Percentiles rank a stretch among this genome's conserved stretches.
Evolutionary conservation across 2,888 invertebrate species (phyloP).

Genomic region (Gastrophysa polygoni): DNA sequence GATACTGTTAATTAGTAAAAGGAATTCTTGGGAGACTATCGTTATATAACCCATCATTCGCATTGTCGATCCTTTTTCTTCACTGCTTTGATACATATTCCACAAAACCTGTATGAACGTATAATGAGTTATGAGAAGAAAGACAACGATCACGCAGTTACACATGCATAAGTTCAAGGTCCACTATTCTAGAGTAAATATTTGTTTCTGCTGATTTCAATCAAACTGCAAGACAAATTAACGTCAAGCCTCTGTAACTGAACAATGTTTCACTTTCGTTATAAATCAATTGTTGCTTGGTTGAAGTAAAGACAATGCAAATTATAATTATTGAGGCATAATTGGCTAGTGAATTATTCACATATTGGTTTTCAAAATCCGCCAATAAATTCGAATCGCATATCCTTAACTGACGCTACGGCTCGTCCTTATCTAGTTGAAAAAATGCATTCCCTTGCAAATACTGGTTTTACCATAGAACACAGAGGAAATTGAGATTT

Average conservation of each 20-base stretch:
- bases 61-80: slow-evolving; percentile 22
- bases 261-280: not conserved
- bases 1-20: not conserved
- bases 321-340: too few species aligned
- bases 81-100: slow-evolving; percentile 18
- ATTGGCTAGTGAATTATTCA: too few species aligned
- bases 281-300: not conserved
- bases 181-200: slow-evolving; percentile 9
- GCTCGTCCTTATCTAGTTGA: too few species aligned
- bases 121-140: slow-evolving; percentile 15
- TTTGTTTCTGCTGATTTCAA: not conserved
- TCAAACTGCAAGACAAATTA: not conserved
- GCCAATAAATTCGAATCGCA: too few species aligned
- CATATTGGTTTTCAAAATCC: too few species aligned
- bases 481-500: too few species aligned
- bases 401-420: too few species aligned
- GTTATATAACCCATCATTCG: slow-evolving; percentile 24
- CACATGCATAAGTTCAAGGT: slow-evolving; percentile 24
- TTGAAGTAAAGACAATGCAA: not conserved
- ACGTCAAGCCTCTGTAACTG: not conserved
- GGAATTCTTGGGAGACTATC: slow-evolving; percentile 10
- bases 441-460: too few species aligned
- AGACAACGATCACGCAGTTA: slow-evolving; percentile 10
- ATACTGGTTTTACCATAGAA: too few species aligned
- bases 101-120: slow-evolving; percentile 16